These are phyloP conservation scores for Pangasius djambal DNA, from an alignment of 2,797 vertebrate genomes.

Conservation along the genomic window DNA sequence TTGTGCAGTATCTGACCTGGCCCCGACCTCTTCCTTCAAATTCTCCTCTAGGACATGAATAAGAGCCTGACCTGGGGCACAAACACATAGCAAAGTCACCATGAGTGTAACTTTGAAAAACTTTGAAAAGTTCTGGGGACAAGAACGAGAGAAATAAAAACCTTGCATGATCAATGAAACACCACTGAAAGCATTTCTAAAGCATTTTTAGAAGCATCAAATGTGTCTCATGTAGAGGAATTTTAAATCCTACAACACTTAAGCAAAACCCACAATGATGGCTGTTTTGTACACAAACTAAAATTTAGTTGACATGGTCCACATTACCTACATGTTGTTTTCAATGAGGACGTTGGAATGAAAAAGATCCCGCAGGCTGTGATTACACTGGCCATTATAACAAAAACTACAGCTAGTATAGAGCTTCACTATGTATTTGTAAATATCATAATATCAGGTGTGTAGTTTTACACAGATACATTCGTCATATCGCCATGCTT, in stretches of 20 bases:
- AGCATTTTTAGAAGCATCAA: neutral
- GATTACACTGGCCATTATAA: neutral
- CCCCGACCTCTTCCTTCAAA: slow-evolving; percentile 78
- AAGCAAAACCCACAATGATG: neutral
- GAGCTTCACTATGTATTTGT: neutral
- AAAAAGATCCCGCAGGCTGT: neutral
- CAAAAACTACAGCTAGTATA: neutral
- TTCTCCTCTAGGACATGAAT: slow-evolving; percentile 88
- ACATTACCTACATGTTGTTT: neutral
- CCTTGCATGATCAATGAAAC: neutral
- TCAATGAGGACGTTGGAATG: neutral
- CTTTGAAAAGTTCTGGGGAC: neutral
- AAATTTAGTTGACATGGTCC: neutral
- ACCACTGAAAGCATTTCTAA: neutral
- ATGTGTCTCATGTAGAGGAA: neutral
- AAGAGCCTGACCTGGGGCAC: slow-evolving; percentile 83
- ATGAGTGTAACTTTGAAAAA: neutral
- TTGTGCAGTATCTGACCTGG: slow-evolving; percentile 73
- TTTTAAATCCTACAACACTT: neutral
- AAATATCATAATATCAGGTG: neutral
- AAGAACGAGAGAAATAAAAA: neutral
- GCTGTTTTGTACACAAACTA: neutral
- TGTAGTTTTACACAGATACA: neutral
- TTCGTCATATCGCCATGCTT: too few species aligned
- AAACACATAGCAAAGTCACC: slow-evolving; percentile 13